Conservation (phyloP, 2,797 vertebrate genomes). For the Danio kyathit region DNA sequence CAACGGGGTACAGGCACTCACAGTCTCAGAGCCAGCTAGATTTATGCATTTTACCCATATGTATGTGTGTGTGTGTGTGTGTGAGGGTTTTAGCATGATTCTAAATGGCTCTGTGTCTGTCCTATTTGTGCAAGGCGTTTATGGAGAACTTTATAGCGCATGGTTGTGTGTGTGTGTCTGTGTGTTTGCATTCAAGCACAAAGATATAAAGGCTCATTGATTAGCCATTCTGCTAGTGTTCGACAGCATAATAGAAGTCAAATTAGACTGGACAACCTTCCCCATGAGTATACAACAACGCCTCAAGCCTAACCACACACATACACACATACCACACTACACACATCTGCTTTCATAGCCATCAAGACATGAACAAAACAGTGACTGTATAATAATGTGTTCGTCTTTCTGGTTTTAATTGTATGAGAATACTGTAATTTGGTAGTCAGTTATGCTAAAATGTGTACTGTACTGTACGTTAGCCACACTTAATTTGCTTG, state of each 20-base stretch:
- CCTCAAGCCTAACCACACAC: constrained; percentile 39
- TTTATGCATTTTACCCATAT: constrained; percentile 28
- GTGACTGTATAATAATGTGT: constrained; percentile 6
- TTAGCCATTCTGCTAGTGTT: constrained; percentile 61
- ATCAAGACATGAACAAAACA: constrained; percentile 12
- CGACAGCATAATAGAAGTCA: constrained; percentile 63
- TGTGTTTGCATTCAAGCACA: constrained; percentile 29
- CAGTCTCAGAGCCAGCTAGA: constrained; percentile 47
- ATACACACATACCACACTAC: constrained; percentile 3
- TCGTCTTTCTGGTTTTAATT: constrained; percentile 20
- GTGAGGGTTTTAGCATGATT: constrained; percentile 23
- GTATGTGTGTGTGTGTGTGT: background rate
- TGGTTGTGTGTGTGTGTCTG: background rate
- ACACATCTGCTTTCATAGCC: constrained; percentile 11
- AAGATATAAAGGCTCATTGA: constrained; percentile 63
- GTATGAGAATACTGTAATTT: constrained; percentile 13
- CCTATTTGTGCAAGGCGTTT: background rate
- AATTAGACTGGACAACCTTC: constrained; percentile 57
- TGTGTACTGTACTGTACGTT: background rate
- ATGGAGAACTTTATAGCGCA: background rate
- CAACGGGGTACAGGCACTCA: constrained; percentile 45
- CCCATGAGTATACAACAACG: constrained; percentile 54
- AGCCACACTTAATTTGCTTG: background rate
- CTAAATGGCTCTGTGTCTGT: constrained; percentile 5
- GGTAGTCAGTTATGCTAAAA: background rate